Conservation (phyloP, 2,888 invertebrate genomes). For the Ophonus ardosiacus region DNA sequence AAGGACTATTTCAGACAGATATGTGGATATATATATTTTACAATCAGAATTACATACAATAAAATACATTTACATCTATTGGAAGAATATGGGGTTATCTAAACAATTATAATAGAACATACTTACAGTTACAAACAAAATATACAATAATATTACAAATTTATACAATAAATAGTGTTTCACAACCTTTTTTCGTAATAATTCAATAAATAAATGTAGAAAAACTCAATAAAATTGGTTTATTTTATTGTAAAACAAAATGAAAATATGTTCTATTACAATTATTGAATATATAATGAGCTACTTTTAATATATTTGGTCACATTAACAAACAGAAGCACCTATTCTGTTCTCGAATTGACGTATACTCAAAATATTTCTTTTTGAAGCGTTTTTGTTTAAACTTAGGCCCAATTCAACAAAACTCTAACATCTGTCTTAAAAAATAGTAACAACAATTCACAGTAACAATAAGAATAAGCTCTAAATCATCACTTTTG, state of each 20-base stretch:
- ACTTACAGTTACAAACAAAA: background rate
- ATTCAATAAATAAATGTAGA: background rate
- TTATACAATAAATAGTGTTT: background rate
- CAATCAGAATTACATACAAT: constrained; percentile 39
- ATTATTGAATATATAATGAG: background rate
- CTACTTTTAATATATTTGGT: background rate
- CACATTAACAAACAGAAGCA: background rate
- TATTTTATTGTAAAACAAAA: background rate
- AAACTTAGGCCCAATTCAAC: no score
- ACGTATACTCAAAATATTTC: background rate
- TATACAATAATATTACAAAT: background rate
- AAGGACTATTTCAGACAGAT: constrained; percentile 26
- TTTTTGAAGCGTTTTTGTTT: background rate
- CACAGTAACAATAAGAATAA: background rate
- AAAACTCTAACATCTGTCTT: no score
- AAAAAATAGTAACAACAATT: background rate
- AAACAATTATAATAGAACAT: background rate
- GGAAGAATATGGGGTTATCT: constrained; percentile 18
- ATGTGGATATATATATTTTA: constrained; percentile 59
- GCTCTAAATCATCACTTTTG: background rate
- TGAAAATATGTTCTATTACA: background rate
- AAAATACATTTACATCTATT: constrained; percentile 27
- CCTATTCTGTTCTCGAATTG: background rate
- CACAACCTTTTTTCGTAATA: background rate
- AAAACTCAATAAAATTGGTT: background rate